Base-by-base conservation (phyloP, 2,113 vertebrate genomes). In the Orientallactaga bullata region DNA sequence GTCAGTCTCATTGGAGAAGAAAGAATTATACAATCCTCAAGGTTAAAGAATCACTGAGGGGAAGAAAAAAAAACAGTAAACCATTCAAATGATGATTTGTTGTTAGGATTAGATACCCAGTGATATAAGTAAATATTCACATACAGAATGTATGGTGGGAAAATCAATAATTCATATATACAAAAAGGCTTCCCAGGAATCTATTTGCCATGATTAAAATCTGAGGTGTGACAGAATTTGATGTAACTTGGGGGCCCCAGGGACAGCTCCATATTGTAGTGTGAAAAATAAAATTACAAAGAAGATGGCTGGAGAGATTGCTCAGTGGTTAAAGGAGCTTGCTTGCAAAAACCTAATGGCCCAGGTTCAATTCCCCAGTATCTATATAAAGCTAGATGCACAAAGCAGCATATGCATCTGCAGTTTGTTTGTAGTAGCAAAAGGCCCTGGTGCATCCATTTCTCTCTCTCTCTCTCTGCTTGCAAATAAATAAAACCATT, bases 81-180 rank as follows among this genome's bases (percentile, higher is more conserved):
- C 69, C 39, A 82, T 94, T 95, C 88, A 93, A 94, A 95, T 85
- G 63, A 91, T 95, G 73, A 88, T 95, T 95, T 94, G 61, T 95
- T 97, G 83, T 96, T 91, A 96, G 94, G 73, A 95, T 93, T 95
- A 93, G 72, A 84, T 95, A 77, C 30, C 60, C 83, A 90, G 86
- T 93, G 89, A 94, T 95, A 93, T 95, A 91, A 93, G 94, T 93
- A 96, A 97, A 95, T 96, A 96, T 93, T 95, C 87, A 93, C 95
- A 95, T 61, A 89, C 76, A 94, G 80, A 95, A 87, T 85, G 63
- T 93, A 85, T 82, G 65, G 81, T 93, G 84, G 66, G 68, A 91
- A 83, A 73, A 95, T 96, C 95, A 95, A 96, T 95, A 96, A 96
- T 95, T 95, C 68, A 96, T 95, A 91, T 63, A 69, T 17, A 47